These are phyloP conservation scores for Nanger granti DNA, from an alignment of 2,113 vertebrate genomes.

Conservation along the genomic window DNA sequence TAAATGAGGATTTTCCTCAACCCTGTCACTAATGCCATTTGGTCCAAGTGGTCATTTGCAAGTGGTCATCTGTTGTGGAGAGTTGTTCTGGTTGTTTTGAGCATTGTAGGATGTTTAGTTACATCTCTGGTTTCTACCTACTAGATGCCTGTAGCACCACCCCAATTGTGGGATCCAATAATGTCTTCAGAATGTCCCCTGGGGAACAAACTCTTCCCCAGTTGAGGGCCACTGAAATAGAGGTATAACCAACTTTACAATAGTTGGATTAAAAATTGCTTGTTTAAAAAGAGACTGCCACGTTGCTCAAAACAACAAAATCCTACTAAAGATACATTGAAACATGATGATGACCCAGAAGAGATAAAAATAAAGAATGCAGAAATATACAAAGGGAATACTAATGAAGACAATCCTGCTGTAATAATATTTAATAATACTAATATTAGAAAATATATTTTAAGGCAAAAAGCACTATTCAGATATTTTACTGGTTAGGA, in stretches of 20 bases:
- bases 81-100: not conserved
- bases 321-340: not conserved
- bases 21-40: not conserved
- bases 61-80: not conserved
- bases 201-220: not conserved
- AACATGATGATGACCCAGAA: not conserved
- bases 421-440: not conserved
- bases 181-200: not conserved
- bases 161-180: not conserved
- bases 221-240: not conserved
- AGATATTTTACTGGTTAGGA: not conserved
- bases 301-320: not conserved
- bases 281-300: not conserved
- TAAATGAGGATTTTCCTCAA: not conserved
- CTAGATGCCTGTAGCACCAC: not conserved
- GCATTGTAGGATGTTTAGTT: not conserved
- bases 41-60: not conserved
- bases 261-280: not conserved
- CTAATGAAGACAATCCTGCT: not conserved
- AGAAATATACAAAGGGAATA: not conserved
- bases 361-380: not conserved
- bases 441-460: conserved; percentile 4
- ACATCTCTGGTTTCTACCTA: not conserved
- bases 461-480: not conserved
- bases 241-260: not conserved